Evolutionary conservation across 2,797 vertebrate genomes (phyloP).

Genomic region (Vultur gryphus): DNA sequence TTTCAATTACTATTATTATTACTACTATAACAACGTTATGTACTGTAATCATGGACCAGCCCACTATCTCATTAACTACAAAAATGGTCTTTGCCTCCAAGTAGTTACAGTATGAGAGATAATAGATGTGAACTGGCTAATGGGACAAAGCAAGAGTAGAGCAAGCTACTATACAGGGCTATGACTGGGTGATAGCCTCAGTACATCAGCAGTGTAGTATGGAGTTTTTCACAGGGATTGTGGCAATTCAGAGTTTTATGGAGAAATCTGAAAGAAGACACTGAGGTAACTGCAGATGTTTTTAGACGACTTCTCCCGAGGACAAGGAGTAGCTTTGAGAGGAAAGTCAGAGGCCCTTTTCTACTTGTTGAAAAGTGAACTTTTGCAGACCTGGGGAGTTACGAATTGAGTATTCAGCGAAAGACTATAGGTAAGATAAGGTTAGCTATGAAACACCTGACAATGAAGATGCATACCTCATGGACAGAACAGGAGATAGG

Average conservation of each 20-base stretch:
- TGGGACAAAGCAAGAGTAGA: not conserved
- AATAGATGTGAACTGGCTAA: not conserved
- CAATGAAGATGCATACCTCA: not conserved
- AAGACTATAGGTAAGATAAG: not conserved
- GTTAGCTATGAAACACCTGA: not conserved
- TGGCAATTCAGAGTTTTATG: not conserved
- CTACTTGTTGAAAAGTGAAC: not conserved
- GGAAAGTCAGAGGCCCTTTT: not conserved
- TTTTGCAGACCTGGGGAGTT: not conserved
- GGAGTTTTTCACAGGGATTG: not conserved
- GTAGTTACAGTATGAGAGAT: not conserved
- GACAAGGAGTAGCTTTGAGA: not conserved
- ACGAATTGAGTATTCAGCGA: not conserved
- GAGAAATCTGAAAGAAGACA: not conserved
- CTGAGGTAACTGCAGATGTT: not conserved
- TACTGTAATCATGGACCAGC: not conserved
- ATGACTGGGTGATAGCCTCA: not conserved
- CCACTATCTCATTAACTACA: not conserved
- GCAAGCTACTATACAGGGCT: fast-evolving
- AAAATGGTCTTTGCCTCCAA: not conserved
- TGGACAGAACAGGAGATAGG: not conserved
- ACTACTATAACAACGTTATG: not conserved
- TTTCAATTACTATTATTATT: not conserved
- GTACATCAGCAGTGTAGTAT: not conserved
- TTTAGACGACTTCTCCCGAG: not conserved